These are phyloP conservation scores for Paramormyrops hopkinsi DNA, from an alignment of 2,797 vertebrate genomes.

Conservation along the genomic window DNA sequence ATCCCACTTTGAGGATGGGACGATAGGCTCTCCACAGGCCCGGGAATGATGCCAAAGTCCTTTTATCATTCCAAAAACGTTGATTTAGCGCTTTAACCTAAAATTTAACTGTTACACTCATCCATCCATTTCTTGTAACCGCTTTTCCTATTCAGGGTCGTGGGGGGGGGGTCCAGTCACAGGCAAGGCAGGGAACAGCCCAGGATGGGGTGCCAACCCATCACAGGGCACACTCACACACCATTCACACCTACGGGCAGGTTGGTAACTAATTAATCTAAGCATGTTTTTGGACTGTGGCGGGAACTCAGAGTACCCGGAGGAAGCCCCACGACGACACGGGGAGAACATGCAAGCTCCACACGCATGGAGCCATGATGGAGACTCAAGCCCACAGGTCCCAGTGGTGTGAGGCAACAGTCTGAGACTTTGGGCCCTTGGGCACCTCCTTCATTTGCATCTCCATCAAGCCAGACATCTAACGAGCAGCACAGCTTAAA, in stretches of 20 bases:
- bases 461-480: neutral
- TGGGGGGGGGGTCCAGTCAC: neutral
- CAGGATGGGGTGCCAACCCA: neutral
- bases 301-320: neutral
- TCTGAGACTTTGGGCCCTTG: neutral
- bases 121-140: neutral
- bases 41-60: neutral
- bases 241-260: neutral
- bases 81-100: neutral
- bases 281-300: neutral
- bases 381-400: neutral
- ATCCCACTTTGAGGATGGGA: neutral
- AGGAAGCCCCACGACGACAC: neutral
- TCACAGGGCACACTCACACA: neutral
- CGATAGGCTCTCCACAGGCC: neutral
- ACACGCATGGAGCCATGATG: neutral
- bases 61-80: neutral
- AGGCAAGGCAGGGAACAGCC: neutral
- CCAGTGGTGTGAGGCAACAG: neutral
- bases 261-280: neutral
- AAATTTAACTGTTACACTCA: neutral
- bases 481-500: neutral
- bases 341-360: neutral
- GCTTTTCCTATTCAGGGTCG: neutral
- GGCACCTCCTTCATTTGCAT: neutral